Conservation (phyloP, 2,797 vertebrate species). For the Ctenochaetus hawaiiensis region DNA sequence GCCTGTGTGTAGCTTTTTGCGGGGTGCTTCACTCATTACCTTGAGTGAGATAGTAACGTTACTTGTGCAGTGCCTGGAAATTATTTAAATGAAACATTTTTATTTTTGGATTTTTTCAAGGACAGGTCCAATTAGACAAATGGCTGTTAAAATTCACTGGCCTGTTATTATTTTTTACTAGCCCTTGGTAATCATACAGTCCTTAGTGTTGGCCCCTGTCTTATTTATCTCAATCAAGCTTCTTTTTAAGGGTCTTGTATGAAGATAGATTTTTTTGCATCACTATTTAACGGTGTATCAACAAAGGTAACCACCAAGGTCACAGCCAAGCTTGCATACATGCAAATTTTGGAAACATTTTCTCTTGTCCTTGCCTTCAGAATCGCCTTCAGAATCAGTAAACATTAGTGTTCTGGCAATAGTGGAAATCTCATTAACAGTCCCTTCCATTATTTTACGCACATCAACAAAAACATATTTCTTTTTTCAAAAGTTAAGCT, state of each 20-base stretch:
- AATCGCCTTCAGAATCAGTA: conserved; percentile 16
- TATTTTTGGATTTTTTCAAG: background rate
- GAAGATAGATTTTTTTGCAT: background rate
- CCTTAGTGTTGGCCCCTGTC: background rate
- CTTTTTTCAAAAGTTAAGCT: background rate
- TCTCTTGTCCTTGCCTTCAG: conserved; percentile 3
- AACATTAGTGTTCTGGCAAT: background rate
- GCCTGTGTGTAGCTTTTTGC: too few species aligned
- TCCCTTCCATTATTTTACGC: conserved; percentile 3
- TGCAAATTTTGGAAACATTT: background rate
- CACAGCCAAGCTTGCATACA: background rate
- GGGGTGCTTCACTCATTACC: too few species aligned
- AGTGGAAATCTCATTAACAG: conserved; percentile 22
- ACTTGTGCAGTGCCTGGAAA: too few species aligned
- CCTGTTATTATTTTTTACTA: background rate
- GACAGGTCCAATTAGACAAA: background rate
- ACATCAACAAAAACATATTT: conserved; percentile 16
- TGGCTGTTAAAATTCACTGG: background rate
- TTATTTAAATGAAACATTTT: too few species aligned
- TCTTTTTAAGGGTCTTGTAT: conserved; percentile 2
- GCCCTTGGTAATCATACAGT: background rate
- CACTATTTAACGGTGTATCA: conserved; percentile 11
- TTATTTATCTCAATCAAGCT: background rate
- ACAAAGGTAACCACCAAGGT: conserved; percentile 13
- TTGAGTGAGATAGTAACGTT: too few species aligned